Percentiles rank a stretch among this genome's conserved stretches.
Conservation (phyloP, 1,140 invertebrate genomes). For the Pseudomyrmex pallidus region DNA sequence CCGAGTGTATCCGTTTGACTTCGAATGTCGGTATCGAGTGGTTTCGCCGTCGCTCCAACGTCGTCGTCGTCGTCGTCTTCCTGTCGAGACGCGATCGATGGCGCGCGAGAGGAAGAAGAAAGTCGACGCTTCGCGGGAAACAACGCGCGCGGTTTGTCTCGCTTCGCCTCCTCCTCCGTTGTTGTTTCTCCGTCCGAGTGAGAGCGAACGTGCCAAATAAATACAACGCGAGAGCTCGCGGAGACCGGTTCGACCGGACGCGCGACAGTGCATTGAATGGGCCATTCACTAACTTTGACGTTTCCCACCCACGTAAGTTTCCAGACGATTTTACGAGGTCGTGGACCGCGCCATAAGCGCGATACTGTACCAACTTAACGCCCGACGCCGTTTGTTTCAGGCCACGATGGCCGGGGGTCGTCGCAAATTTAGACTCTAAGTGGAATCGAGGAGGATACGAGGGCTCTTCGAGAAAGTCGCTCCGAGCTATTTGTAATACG, state of each 20-base stretch:
- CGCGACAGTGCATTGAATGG: constrained; percentile 76
- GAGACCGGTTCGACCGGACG: constrained; percentile 76
- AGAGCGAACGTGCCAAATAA: constrained; percentile 68
- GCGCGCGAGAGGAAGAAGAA: constrained; percentile 52
- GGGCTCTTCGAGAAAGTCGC: constrained; percentile 45
- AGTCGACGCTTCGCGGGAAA: constrained; percentile 44
- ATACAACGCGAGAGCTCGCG: constrained; percentile 72
- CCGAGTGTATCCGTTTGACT: constrained; percentile 17
- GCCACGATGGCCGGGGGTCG: constrained; percentile 21
- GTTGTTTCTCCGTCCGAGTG: constrained; percentile 22
- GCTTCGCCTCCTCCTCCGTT: constrained; percentile 26
- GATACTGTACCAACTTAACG: constrained; percentile 41
- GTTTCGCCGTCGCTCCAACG: constrained; percentile 45
- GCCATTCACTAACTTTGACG: constrained; percentile 80
- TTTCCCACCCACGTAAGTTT: constrained; percentile 80
- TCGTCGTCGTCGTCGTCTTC: constrained; percentile 21
- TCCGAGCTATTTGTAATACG: constrained; percentile 50
- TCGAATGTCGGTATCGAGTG: not conserved
- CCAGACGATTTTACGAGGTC: constrained; percentile 80
- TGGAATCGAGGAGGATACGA: constrained; percentile 21
- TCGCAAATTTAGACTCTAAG: constrained; percentile 36
- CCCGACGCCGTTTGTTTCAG: constrained; percentile 57
- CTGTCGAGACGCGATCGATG: constrained; percentile 64
- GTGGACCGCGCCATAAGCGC: constrained; percentile 51
- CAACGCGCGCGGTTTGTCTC: constrained; percentile 3